These are phyloP conservation scores for Micropoecilia bifurca DNA, from an alignment of 2,797 vertebrate species.

Conservation along the genomic window DNA sequence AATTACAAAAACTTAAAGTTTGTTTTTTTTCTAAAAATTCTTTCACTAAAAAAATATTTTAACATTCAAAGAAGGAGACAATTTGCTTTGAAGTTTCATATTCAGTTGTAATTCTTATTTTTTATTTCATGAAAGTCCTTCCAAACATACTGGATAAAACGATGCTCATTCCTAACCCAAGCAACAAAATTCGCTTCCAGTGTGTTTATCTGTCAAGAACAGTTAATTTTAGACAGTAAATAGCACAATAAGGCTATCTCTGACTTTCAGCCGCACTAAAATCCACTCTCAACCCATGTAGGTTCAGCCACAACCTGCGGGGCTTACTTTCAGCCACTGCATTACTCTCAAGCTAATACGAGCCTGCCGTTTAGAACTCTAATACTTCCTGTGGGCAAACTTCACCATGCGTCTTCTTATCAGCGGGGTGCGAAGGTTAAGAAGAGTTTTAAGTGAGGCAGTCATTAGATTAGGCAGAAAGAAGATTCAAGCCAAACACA, in stretches of 20 bases:
- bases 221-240: conserved; percentile 5
- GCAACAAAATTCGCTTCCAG: neutral
- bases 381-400: conserved; percentile 17
- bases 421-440: conserved; percentile 45
- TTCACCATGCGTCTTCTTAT: conserved; percentile 26
- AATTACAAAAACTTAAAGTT: neutral
- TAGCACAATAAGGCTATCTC: conserved; percentile 1
- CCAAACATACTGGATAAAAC: neutral
- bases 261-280: conserved; percentile 27
- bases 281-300: conserved; percentile 40
- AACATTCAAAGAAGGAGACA: neutral
- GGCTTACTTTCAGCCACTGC: conserved; percentile 15
- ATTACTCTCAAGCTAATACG: conserved; percentile 2
- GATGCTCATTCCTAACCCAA: neutral
- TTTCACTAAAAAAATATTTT: neutral
- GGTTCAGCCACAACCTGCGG: conserved; percentile 30
- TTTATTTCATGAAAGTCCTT: neutral
- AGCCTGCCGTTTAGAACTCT: conserved; percentile 27
- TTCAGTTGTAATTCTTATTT: neutral
- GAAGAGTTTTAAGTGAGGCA: conserved; percentile 37
- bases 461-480: conserved; percentile 45
- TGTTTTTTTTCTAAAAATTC: neutral
- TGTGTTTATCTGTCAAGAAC: conserved; percentile 17
- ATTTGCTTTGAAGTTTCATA: neutral
- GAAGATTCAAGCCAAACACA: conserved; percentile 28